Base-by-base conservation (phyloP, 2,888 invertebrate species). In the Andrena dorsata region DNA sequence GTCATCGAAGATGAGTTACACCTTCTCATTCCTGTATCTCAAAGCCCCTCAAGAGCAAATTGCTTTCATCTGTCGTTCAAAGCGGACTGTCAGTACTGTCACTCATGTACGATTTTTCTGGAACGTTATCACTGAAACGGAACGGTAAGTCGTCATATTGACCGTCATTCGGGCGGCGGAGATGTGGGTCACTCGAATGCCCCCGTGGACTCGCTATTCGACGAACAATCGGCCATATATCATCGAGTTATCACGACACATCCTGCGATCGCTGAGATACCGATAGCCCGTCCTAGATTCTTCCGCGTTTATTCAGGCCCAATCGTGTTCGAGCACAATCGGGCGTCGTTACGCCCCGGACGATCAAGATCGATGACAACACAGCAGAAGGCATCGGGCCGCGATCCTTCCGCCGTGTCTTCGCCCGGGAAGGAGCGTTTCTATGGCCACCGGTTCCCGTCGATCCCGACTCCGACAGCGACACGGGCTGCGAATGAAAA, bases 211-310 rank as follows among this genome's bases (percentile, higher is more conserved):
- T 60, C 58, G 58, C 71, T 16, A 32, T n/a, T 26, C 47, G 65
- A 35, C 68, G 82, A 80, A 86, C 85, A 80, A 85, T 86, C 76
- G 77, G 23, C 61, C 28, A 61, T 77, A 81, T 75, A 83, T 83
- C 83, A 86, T 79, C 77, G 76, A 56, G 58, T 83, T 79, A 83
- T 83, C 79, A 56, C 75, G 71, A 73, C 51, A 76, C 60, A 76
- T 79, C 74, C 78, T 23, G 71, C 58, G 85, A 80, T 80, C 65
- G 68, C 28, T 56, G 64, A 77, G 81, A 81, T 83, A 81, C 82
- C 28, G 70, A 76, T 76, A 79, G 74, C 26, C 56, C 35, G 82
- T 83, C 69, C 78, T 75, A 66, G 78, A 86, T 86, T 83, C 79
- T 63, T 78, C 76, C 61, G 61, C 74, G 68, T 76, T 74, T 69